Conservation (phyloP, 2,888 invertebrate species). For the Drosophila atripex region DNA sequence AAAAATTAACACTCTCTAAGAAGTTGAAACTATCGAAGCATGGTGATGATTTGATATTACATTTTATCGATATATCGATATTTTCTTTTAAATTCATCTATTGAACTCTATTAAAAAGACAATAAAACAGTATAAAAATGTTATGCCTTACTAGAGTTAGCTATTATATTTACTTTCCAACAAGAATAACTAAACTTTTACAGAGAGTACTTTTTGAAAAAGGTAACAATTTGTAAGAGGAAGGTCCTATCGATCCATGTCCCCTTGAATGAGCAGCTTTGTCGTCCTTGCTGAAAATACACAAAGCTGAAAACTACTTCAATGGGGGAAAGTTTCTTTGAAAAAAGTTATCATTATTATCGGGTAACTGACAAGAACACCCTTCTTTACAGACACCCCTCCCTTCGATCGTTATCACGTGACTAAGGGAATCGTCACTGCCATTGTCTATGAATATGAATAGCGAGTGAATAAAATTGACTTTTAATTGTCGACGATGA, state of each 20-base stretch:
- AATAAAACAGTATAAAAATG: neutral
- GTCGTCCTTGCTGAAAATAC: slow-evolving; percentile 35
- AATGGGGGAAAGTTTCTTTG: slow-evolving; percentile 24
- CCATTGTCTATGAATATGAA: slow-evolving; percentile 32
- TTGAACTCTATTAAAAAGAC: no score
- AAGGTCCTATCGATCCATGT: slow-evolving; percentile 42
- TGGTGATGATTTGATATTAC: no score
- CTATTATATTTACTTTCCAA: neutral
- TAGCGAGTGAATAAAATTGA: slow-evolving; percentile 63
- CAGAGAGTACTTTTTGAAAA: slow-evolving; percentile 11
- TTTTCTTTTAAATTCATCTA: no score
- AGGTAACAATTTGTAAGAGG: slow-evolving; percentile 17
- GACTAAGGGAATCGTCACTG: slow-evolving; percentile 17
- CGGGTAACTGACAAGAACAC: no score
- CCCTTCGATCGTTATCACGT: slow-evolving; percentile 22
- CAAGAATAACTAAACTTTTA: neutral
- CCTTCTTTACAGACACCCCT: neutral
- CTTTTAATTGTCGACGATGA: slow-evolving; percentile 65
- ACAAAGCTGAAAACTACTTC: slow-evolving; percentile 22
- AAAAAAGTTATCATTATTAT: slow-evolving; percentile 12
- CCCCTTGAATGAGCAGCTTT: slow-evolving; percentile 24
- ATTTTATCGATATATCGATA: no score
- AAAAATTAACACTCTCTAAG: no score
- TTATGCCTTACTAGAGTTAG: neutral
- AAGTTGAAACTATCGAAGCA: no score